Percentiles rank a stretch among this genome's conserved stretches.
phyloP scores from a whole-genome alignment of 2,888 invertebrate genomes.

The Hydrotaea cyrtoneurina region DNA sequence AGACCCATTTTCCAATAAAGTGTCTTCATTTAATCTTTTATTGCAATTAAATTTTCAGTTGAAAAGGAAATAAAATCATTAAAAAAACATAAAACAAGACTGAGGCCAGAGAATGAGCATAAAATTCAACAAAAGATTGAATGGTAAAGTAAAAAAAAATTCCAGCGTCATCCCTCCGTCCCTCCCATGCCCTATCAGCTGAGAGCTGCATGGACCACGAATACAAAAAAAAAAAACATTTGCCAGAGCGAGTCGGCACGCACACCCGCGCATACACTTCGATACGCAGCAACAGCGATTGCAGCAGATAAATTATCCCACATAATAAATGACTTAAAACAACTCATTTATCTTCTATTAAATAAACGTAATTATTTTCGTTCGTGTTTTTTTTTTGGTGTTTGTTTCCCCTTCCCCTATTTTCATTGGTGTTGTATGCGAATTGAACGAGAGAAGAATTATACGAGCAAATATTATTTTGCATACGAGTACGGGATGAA shows the following conservation, averaged over 20 bases:
- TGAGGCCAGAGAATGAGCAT: not conserved
- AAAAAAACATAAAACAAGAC: not conserved
- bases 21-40: conserved; percentile 26
- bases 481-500: too few relatives aligned
- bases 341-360: conserved; percentile 67
- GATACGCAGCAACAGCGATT: not conserved
- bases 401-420: not conserved
- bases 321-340: conserved; percentile 66
- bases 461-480: not conserved
- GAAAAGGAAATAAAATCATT: not conserved
- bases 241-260: not conserved
- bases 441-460: not conserved
- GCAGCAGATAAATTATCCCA: conserved; percentile 28
- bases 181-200: not conserved
- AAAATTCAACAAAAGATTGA: conserved; percentile 1
- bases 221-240: not conserved
- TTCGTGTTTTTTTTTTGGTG: not conserved
- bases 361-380: conserved; percentile 63
- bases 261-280: not conserved
- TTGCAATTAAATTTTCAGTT: conserved; percentile 28
- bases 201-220: not conserved
- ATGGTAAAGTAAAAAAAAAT: not conserved
- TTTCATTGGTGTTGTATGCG: not conserved
- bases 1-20: not conserved
- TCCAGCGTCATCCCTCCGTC: too few relatives aligned